These are phyloP conservation scores for Botrylloides violaceus DNA, from an alignment of 23 tunicate species.

Conservation along the genomic window DNA sequence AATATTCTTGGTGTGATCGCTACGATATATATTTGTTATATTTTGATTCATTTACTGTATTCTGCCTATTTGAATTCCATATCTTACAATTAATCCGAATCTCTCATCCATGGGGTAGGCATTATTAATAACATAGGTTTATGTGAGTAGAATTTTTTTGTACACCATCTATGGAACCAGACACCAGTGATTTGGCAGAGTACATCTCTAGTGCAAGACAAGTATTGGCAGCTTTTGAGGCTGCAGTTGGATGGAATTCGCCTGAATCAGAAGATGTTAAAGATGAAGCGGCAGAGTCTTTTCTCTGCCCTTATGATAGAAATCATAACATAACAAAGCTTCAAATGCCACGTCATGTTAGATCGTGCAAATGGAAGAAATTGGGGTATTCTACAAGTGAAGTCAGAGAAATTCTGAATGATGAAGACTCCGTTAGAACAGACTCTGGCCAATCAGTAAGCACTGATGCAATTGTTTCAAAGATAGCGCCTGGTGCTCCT, in stretches of 20 bases:
- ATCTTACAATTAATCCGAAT: too few relatives aligned
- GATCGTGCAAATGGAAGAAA: conserved; percentile 39
- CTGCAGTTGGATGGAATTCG: conserved; percentile 8
- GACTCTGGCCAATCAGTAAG: background rate
- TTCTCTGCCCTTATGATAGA: background rate
- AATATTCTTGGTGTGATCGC: too few relatives aligned
- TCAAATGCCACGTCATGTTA: conserved; percentile 20
- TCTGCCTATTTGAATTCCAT: too few relatives aligned
- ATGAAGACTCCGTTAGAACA: conserved; percentile 13
- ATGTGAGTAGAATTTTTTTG: too few relatives aligned
- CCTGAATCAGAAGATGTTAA: too few relatives aligned
- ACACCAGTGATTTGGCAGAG: background rate
- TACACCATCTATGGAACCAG: too few relatives aligned
- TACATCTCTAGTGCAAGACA: background rate
- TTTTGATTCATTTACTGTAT: too few relatives aligned
- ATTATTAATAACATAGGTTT: too few relatives aligned
- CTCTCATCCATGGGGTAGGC: too few relatives aligned
- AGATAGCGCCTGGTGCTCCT: background rate
- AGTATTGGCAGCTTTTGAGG: conserved; percentile 5
- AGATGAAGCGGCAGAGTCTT: background rate
- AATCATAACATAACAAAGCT: background rate
- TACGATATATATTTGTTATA: too few relatives aligned
- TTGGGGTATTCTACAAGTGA: conserved; percentile 32
- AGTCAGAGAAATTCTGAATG: conserved; percentile 34
- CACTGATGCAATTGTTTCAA: conserved; percentile 8